phyloP scores from a whole-genome alignment of 2,888 invertebrate genomes.

The Molorchus minor region DNA sequence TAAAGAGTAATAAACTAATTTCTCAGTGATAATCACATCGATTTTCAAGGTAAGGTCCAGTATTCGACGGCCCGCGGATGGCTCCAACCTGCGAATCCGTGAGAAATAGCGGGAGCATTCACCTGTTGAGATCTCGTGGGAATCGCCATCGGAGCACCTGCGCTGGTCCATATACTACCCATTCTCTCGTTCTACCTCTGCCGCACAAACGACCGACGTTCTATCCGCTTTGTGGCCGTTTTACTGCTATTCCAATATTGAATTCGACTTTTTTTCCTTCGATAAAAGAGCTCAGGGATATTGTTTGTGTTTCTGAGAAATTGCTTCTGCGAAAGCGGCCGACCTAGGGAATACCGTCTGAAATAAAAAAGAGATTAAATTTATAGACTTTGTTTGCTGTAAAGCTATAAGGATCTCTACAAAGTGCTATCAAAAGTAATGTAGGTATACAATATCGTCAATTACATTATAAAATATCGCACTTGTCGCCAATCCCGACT shows the following conservation, averaged over 20 bases:
- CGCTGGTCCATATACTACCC: slow-evolving; percentile 34
- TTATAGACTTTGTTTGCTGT: too few species aligned
- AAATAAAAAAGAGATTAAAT: too few species aligned
- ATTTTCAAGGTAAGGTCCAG: too few species aligned
- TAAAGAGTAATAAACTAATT: too few species aligned
- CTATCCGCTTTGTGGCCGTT: slow-evolving; percentile 18
- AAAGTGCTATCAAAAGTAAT: too few species aligned
- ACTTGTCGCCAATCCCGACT: neutral
- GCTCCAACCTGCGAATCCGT: slow-evolving; percentile 37
- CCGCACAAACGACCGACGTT: slow-evolving; percentile 9
- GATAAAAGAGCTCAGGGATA: neutral
- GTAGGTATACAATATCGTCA: too few species aligned
- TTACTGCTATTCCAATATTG: slow-evolving; percentile 23
- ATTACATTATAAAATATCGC: too few species aligned
- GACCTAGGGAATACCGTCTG: too few species aligned
- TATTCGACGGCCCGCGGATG: slow-evolving; percentile 9
- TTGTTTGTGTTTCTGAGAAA: slow-evolving; percentile 8
- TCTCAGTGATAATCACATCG: too few species aligned
- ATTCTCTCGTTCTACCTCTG: slow-evolving; percentile 13
- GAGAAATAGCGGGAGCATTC: slow-evolving; percentile 46
- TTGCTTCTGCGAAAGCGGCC: neutral
- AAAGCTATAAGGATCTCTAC: too few species aligned
- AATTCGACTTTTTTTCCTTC: slow-evolving; percentile 4
- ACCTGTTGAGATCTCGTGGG: slow-evolving; percentile 48
- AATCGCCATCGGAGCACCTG: slow-evolving; percentile 40